These are phyloP conservation scores for Cristatella mucedo DNA, from an alignment of 2,888 invertebrate species.

Conservation along the genomic window DNA sequence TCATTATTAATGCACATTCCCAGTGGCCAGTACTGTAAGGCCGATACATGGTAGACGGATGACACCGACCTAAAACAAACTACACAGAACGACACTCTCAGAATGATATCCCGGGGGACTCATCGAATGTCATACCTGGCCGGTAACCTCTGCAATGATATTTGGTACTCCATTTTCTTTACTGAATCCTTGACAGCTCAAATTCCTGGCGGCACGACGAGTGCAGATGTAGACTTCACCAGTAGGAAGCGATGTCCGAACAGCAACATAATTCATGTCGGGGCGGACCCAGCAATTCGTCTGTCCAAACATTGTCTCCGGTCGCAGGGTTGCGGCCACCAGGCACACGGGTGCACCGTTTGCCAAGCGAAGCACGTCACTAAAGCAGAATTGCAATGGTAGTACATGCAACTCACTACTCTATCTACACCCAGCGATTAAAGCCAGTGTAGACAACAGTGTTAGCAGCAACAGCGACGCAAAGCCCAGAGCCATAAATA, in stretches of 20 bases:
- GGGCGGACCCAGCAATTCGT: conserved; percentile 97
- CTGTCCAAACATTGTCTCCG: conserved; percentile 99
- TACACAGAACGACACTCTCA: too few species aligned
- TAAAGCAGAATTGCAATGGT: background rate
- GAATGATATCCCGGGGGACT: too few species aligned
- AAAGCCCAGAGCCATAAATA: too few species aligned
- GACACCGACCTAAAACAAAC: too few species aligned
- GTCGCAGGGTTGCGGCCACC: conserved; percentile 90
- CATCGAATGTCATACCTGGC: conserved; percentile 27
- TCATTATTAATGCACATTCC: too few species aligned
- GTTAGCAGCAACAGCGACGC: too few species aligned
- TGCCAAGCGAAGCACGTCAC: background rate
- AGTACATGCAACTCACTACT: too few species aligned
- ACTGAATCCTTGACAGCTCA: conserved; percentile 85
- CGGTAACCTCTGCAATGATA: conserved; percentile 44
- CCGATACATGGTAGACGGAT: too few species aligned
- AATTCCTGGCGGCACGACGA: conserved; percentile 71
- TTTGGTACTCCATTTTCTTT: conserved; percentile 59
- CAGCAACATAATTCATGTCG: conserved; percentile 78
- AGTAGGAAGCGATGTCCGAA: conserved; percentile 49
- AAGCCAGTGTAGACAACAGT: too few species aligned
- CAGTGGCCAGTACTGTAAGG: too few species aligned
- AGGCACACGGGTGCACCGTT: conserved; percentile 47
- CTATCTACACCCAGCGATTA: too few species aligned
- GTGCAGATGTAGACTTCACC: conserved; percentile 63